Base-by-base conservation (phyloP, 2,888 invertebrate species). In the Trileptium ribeirensis region DNA sequence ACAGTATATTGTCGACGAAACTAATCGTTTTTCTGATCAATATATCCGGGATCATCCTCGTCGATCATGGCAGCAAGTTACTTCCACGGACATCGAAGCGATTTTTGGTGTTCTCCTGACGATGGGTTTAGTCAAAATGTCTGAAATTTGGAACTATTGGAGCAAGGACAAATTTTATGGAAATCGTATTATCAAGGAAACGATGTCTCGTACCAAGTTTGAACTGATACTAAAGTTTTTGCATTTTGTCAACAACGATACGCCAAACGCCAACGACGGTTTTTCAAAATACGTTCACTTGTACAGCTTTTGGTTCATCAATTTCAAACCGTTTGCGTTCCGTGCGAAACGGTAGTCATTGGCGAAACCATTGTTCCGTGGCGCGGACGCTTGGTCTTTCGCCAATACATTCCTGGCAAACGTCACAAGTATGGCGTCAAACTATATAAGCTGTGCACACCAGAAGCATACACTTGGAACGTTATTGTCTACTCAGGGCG, bases 331-430 rank as follows among this genome's bases (percentile, higher is more conserved):
- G 70, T 70, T 8, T 70, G 36, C 29, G 8, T 70, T 31, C 29
- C 36, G 15, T 31, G 70, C 8, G 3, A n/a, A 29, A 29, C 29
- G 8, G 8, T 3, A 31, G 70, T 70, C 8, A 70, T 70, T 36
- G 70, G 36, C 36, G 70, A 70, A 36, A 33, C 70, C 70, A 70
- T 70, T 31, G 36, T 70, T 70, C 70, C 70, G 15, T 70, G 70
- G 70, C 70, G 70, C 15, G 70, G 70, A 15, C 70, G 70, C 29
- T 70, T 70, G 70, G 31, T n/a, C n/a, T n/a, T n/a, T n/a, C n/a
- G n/a, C n/a, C n/a, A n/a, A n/a, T n/a, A n/a, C n/a, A n/a, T n/a
- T n/a, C n/a, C n/a, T n/a, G n/a, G n/a, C n/a, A n/a, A n/a, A n/a
- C n/a, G n/a, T n/a, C n/a, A n/a, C n/a, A n/a, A n/a, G n/a, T n/a